phyloP scores from a whole-genome alignment of 2,797 vertebrate species.

The Phoxinus dragarum region DNA sequence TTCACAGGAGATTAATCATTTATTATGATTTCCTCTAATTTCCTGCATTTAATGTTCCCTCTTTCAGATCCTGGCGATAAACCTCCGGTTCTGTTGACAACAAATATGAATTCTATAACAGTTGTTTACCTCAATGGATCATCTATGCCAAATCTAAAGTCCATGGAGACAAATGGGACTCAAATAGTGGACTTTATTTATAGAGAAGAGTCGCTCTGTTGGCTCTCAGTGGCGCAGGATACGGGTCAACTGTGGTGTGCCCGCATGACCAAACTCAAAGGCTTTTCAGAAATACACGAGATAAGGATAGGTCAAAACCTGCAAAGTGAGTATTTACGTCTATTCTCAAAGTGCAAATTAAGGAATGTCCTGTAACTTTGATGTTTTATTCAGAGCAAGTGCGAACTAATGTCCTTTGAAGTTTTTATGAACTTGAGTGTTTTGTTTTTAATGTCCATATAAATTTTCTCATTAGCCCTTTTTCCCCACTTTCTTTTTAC shows the following conservation, averaged over 20 bases:
- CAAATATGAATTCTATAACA: slow-evolving; percentile 76
- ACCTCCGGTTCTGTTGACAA: slow-evolving; percentile 79
- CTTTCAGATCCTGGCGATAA: slow-evolving; percentile 79
- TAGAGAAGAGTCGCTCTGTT: slow-evolving; percentile 79
- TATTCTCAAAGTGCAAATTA: slow-evolving; percentile 1
- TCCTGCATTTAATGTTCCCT: not conserved
- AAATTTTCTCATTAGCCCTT: slow-evolving; percentile 23
- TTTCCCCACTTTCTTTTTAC: not conserved
- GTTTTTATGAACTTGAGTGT: slow-evolving; percentile 29
- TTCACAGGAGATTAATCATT: not conserved
- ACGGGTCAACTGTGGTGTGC: slow-evolving; percentile 80
- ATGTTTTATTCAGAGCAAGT: slow-evolving; percentile 37
- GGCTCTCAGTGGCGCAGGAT: slow-evolving; percentile 79
- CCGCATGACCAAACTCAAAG: slow-evolving; percentile 71
- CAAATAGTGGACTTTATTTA: slow-evolving; percentile 80
- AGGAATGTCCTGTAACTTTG: slow-evolving; percentile 12
- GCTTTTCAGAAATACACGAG: slow-evolving; percentile 71
- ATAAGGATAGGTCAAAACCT: slow-evolving; percentile 78
- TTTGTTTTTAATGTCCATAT: slow-evolving; percentile 21
- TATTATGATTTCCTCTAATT: not conserved
- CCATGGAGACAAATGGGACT: slow-evolving; percentile 74
- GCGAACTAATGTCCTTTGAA: slow-evolving; percentile 36
- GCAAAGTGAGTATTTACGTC: slow-evolving; percentile 77
- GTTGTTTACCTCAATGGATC: slow-evolving; percentile 80
- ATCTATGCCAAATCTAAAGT: slow-evolving; percentile 62